Evolutionary conservation across 2,888 invertebrate species (phyloP).

Genomic region (Chesias legatella): DNA sequence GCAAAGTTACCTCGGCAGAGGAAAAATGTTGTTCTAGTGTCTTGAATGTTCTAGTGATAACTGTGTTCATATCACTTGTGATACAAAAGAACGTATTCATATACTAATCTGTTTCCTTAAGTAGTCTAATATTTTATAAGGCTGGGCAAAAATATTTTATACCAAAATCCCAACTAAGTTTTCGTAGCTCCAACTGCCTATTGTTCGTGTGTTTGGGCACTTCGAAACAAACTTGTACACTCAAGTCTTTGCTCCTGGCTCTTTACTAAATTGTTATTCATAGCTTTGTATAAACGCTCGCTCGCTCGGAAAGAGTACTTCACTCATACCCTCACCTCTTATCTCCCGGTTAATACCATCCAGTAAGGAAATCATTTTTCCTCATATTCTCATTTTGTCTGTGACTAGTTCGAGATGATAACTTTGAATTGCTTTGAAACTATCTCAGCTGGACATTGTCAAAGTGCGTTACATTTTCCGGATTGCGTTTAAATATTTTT

Average conservation of each 20-base stretch:
- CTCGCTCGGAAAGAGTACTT: constrained; percentile 68
- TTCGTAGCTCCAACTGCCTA: constrained; percentile 63
- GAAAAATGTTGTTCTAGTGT: too few relatives aligned
- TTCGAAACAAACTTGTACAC: constrained; percentile 73
- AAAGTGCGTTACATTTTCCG: constrained; percentile 1
- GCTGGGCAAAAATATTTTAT: not conserved
- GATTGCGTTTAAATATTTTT: too few relatives aligned
- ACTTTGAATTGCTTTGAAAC: constrained; percentile 30
- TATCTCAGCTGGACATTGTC: constrained; percentile 10
- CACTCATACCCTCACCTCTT: constrained; percentile 51
- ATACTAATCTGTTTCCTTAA: too few relatives aligned
- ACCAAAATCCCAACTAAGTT: constrained; percentile 4
- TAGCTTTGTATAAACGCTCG: constrained; percentile 72
- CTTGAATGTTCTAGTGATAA: too few relatives aligned
- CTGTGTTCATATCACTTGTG: too few relatives aligned
- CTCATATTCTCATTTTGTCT: constrained; percentile 42
- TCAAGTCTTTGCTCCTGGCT: constrained; percentile 75
- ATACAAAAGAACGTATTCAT: too few relatives aligned
- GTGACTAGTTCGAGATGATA: constrained; percentile 44
- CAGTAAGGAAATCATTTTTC: constrained; percentile 61
- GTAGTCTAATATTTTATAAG: not conserved
- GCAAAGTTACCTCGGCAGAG: too few relatives aligned
- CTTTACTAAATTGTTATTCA: constrained; percentile 79
- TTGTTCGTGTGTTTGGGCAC: constrained; percentile 75
- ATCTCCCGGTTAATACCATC: constrained; percentile 62